Evolutionary conservation across 2,797 vertebrate genomes (phyloP).

Genomic region (Anguilla obscura): DNA sequence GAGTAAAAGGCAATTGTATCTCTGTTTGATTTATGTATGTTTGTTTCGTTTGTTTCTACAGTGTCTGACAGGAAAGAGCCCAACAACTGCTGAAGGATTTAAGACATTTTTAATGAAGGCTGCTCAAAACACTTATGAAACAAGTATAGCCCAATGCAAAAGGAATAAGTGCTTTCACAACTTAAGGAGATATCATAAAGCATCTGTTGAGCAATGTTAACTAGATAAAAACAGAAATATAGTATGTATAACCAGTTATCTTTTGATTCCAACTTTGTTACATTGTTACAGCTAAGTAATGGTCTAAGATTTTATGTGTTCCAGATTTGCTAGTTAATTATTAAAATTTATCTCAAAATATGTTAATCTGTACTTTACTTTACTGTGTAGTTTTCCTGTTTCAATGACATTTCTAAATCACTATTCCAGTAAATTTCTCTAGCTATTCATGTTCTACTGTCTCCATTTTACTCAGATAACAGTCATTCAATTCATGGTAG

Average conservation of each 20-base stretch:
- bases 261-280: not conserved
- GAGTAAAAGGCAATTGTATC: constrained; percentile 23
- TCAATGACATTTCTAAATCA: not conserved
- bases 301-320: not conserved
- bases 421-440: not conserved
- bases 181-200: not conserved
- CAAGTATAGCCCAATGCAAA: constrained; percentile 39
- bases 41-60: constrained; percentile 33
- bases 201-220: constrained; percentile 33
- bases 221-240: constrained; percentile 8
- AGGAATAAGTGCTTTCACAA: constrained; percentile 52
- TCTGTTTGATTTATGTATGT: constrained; percentile 21
- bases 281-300: not conserved
- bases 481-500: constrained; percentile 42
- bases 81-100: constrained; percentile 44
- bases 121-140: constrained; percentile 44
- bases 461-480: constrained; percentile 32
- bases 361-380: not conserved
- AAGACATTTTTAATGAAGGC: constrained; percentile 59
- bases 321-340: not conserved
- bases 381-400: not conserved
- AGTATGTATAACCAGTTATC: constrained; percentile 8
- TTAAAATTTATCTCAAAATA: not conserved
- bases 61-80: constrained; percentile 19
- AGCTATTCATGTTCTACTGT: not conserved